Conservation (phyloP, 1,140 invertebrate species). For the Melitaea cinxia region DNA sequence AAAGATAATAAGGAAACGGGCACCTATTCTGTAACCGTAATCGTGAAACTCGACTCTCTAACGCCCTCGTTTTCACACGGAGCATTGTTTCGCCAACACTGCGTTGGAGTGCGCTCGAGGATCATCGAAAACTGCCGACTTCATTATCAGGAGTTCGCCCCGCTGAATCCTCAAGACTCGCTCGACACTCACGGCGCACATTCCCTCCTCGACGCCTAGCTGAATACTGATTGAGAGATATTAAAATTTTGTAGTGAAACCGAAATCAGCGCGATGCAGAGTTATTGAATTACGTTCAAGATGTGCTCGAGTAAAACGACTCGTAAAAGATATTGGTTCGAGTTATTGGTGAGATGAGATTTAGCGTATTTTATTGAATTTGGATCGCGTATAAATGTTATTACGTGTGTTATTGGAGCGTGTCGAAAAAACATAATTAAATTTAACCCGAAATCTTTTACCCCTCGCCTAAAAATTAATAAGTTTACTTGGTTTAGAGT, state of each 20-base stretch:
- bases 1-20: slow-evolving; percentile 19
- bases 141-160: slow-evolving; percentile 54
- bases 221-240: slow-evolving; percentile 37
- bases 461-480: too few relatives aligned
- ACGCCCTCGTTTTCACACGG: slow-evolving; percentile 12
- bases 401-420: background rate
- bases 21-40: slow-evolving; percentile 12
- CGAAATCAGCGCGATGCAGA: slow-evolving; percentile 17
- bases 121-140: slow-evolving; percentile 48
- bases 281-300: slow-evolving; percentile 27
- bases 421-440: background rate
- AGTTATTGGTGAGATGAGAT: slow-evolving; percentile 12
- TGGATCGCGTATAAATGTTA: background rate
- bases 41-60: slow-evolving; percentile 22
- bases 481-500: too few relatives aligned
- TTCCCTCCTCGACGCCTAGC: slow-evolving; percentile 21
- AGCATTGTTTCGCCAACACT: slow-evolving; percentile 47
- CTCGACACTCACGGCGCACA: slow-evolving; percentile 29
- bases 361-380: slow-evolving; percentile 1
- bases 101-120: slow-evolving; percentile 51
- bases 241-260: slow-evolving; percentile 28
- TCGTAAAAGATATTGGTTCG: slow-evolving; percentile 7
- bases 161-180: slow-evolving; percentile 33
- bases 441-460: too few relatives aligned
- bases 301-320: slow-evolving; percentile 5